A percentile compares a stretch with the other conserved stretches of the same genome.
Evolutionary conservation across 2,888 invertebrate species (phyloP).

Genomic region (Geotrupes spiniger): DNA sequence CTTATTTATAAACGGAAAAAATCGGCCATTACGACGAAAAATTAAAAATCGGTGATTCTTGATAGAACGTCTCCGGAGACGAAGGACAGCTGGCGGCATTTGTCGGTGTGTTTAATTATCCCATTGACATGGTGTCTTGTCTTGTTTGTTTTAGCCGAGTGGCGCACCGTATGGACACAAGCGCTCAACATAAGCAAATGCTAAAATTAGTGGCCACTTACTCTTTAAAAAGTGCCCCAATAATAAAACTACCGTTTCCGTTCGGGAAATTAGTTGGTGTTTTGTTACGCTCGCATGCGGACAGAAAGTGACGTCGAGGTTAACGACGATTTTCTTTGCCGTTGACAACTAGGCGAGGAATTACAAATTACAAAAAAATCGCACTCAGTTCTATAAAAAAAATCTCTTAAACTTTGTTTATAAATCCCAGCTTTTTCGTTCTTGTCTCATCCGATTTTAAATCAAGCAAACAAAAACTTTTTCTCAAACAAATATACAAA

Average conservation of each 20-base stretch:
- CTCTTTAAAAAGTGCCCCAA: constrained; percentile 13
- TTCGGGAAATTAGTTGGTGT: too few relatives aligned
- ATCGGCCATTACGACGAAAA: constrained; percentile 6
- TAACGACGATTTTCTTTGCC: too few relatives aligned
- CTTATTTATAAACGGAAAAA: neutral
- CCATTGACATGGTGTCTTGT: constrained; percentile 30
- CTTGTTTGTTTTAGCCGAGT: constrained; percentile 31
- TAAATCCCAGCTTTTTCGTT: too few relatives aligned
- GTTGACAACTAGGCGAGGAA: too few relatives aligned
- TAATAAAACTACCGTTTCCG: constrained; percentile 12
- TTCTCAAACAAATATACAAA: too few relatives aligned
- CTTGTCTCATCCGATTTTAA: too few relatives aligned
- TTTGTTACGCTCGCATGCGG: too few relatives aligned
- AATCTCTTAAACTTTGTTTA: too few relatives aligned
- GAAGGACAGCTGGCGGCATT: constrained; percentile 32
- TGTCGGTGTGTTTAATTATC: constrained; percentile 31
- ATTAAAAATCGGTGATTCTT: constrained; percentile 1
- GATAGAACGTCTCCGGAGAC: constrained; percentile 3
- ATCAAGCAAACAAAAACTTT: too few relatives aligned
- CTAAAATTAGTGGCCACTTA: constrained; percentile 26
- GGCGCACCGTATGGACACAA: constrained; percentile 30
- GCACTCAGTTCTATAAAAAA: too few relatives aligned
- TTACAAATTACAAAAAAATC: too few relatives aligned
- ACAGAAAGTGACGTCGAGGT: too few relatives aligned
- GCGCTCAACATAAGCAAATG: constrained; percentile 29